Conservation (phyloP, 1,140 invertebrate genomes). For the Musca vetustissima region DNA sequence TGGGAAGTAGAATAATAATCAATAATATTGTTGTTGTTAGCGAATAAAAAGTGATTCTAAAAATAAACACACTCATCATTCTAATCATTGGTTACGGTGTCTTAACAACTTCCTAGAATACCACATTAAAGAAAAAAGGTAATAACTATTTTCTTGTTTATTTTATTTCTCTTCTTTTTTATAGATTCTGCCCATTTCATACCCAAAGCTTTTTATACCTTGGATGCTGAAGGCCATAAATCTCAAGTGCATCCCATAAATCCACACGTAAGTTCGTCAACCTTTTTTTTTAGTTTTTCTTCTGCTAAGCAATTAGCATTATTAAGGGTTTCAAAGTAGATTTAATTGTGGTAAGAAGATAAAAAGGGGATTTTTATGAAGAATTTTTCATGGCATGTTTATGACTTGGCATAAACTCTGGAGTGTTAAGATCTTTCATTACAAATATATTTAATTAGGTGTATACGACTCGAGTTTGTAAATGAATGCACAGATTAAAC, state of each 20-base stretch:
- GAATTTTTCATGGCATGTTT: too few relatives aligned
- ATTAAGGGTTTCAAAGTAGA: background rate
- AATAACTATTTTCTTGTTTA: conserved; percentile 1
- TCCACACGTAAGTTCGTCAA: conserved; percentile 29
- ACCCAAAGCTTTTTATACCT: conserved; percentile 43
- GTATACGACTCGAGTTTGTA: too few relatives aligned
- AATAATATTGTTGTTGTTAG: background rate
- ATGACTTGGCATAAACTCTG: too few relatives aligned
- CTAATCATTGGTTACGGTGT: background rate
- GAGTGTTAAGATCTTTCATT: too few relatives aligned
- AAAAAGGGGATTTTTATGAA: too few relatives aligned
- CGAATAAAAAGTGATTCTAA: conserved; percentile 10
- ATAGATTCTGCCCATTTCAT: conserved; percentile 45
- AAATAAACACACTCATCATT: conserved; percentile 2
- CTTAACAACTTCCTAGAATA: conserved; percentile 3
- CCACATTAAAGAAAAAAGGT: background rate
- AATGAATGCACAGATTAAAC: too few relatives aligned
- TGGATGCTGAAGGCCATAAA: conserved; percentile 44
- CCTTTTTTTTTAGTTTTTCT: background rate
- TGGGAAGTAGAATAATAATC: background rate
- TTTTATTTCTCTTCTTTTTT: conserved; percentile 2
- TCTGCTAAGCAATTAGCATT: background rate
- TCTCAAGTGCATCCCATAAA: conserved; percentile 43
- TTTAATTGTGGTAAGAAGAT: too few relatives aligned
- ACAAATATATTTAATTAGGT: too few relatives aligned